Evolutionary conservation across 2,888 invertebrate genomes (phyloP), one percentile per base, ranked within the genome.

Genomic region (Aleiodes alternator): DNA sequence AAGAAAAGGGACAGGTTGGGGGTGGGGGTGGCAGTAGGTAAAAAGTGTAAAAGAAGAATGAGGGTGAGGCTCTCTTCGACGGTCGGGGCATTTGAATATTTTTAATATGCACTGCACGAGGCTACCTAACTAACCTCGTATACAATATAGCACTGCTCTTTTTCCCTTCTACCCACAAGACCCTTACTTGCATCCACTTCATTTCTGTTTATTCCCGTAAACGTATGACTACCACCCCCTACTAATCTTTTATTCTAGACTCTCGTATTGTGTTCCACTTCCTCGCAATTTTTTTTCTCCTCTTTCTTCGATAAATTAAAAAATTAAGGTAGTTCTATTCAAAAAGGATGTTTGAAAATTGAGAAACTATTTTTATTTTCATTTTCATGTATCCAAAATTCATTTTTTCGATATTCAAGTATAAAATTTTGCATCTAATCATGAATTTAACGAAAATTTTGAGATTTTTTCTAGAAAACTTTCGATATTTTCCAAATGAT

Each of bases 51-150:
- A 23, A 66, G 61, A 51, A 23, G 73, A 61, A 72, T 73, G 48
- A 48, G 57, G 71, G 69, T 43, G 43, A 66, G 72, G 61, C 43
- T 23, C 43, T 68, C 77, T 64, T 75, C 78, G 70, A 69, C 78
- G 73, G 75, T 76, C 23, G 82, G 51, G 76, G 69, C 83, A 87
- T 87, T 88, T 85, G 85, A 87, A 87, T 87, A 85, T 85, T 87
- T 87, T 88, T 88, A 87, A 87, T 86, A 88, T 87, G 87, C 87
- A 83, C 80, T 84, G 82, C 85, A 82, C 84, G 83, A 81, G 82
- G 78, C 78, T 78, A 81, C 81, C 86, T 87, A 87, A 88, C 87
- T 86, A 87, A 85, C 84, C 84, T 84, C 84, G 81, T 85, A 84
- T 83, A 85, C 84, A 82, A 85, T 74, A 66, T 38, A 53, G 76